Base-by-base conservation (phyloP, 1,140 invertebrate species). In the Lanistes nyassanus region DNA sequence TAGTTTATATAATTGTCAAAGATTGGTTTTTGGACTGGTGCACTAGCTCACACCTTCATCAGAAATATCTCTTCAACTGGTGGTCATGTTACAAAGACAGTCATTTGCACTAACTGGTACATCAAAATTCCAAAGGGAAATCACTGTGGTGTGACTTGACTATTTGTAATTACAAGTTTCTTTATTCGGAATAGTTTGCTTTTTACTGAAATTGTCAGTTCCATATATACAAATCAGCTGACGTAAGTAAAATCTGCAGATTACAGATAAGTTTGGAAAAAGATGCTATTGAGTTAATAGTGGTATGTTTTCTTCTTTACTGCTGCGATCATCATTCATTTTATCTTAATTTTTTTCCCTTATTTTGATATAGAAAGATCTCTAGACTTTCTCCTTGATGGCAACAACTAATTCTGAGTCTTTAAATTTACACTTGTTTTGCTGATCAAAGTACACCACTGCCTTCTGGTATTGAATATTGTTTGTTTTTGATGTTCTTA, bases 401-500 rank as follows among this genome's bases (percentile, higher is more conserved):
- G 9, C 56, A 16, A 11, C 23, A 16, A 5, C n/a, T 19, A 3
- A 26, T 3, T 31, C 11, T 60, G 23, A 60, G 1, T 26, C n/a
- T 31, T n/a, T 26, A 3, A 60, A 7, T 5, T 1, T n/a, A 31
- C 7, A 60, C 9, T 9, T 60, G 56, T 11, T 60, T 60, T 23
- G 7, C 3, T 26, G n/a, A 7, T 26, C 1, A 31, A 60, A 60
- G 6, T 11, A 26, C 13, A 60, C n/a, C 51, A 53, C 13, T 53
- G 51, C 51, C 13, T 53, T 66, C 21, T 66, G 64, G 37, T 51
- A 51, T 37, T 53, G 36, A 19, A 68, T 68, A 13, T 67, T 2
- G 51, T 69, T 51, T 3, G 42, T 70, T 71, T 71, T 71, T 23
- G 42, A 21, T 2, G 29, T 36, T 66, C 23, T 66, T 73, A 56